Conservation (phyloP, 2,113 vertebrate species). For the Budorcas taxicolor region DNA sequence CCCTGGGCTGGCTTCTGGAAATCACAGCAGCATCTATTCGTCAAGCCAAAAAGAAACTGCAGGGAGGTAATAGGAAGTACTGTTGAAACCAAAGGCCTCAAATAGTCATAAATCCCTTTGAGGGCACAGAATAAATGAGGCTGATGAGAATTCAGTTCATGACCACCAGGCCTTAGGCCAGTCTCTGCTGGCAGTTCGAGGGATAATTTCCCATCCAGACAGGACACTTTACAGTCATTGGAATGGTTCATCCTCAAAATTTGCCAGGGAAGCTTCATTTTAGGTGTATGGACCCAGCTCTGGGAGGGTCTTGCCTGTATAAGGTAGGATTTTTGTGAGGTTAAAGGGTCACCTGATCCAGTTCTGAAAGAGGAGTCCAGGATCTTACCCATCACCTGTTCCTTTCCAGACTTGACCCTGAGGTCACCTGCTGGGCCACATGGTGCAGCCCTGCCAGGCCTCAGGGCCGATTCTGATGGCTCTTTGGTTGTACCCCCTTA, state of each 20-base stretch:
- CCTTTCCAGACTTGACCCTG: neutral
- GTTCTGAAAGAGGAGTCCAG: neutral
- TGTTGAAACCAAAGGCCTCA: constrained; percentile 57
- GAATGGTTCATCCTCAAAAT: neutral
- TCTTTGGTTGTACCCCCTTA: neutral
- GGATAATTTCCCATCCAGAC: neutral
- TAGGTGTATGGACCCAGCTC: neutral
- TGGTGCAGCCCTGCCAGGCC: neutral
- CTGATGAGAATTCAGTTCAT: neutral
- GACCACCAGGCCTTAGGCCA: neutral
- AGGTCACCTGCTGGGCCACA: neutral
- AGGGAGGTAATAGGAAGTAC: constrained; percentile 42
- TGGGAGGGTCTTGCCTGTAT: neutral
- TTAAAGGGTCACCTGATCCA: neutral
- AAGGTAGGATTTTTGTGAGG: neutral
- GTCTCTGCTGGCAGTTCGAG: neutral
- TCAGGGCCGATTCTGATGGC: neutral
- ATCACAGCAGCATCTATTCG: neutral
- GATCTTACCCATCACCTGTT: neutral
- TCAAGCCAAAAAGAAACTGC: constrained; percentile 45
- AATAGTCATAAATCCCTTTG: constrained; percentile 51
- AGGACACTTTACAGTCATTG: neutral
- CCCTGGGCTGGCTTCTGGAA: neutral
- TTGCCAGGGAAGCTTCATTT: neutral
- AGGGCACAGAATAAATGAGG: constrained; percentile 36